Conservation (phyloP, 2,888 invertebrate genomes). For the Spilosoma lubricipeda region DNA sequence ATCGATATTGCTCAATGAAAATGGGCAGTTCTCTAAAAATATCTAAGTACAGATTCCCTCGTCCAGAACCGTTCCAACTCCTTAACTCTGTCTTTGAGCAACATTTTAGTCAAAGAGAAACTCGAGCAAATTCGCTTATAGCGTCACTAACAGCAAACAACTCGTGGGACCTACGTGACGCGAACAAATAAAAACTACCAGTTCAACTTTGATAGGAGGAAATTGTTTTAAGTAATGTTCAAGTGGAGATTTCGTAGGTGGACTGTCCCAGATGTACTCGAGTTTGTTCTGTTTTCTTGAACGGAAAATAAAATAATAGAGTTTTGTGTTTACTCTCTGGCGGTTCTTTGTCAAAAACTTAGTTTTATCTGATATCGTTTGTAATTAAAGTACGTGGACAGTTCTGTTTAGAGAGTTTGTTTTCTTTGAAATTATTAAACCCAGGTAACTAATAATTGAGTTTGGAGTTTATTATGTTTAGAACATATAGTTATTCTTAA, state of each 20-base stretch:
- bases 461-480: not conserved
- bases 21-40: not conserved
- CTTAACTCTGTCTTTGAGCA: constrained; percentile 17
- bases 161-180: constrained; percentile 74
- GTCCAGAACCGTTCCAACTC: constrained; percentile 5
- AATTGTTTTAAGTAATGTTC: constrained; percentile 76
- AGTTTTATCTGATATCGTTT: constrained; percentile 30
- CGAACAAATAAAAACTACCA: constrained; percentile 76
- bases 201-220: constrained; percentile 75
- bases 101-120: constrained; percentile 61
- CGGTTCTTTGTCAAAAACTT: constrained; percentile 44
- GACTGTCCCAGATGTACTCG: constrained; percentile 57
- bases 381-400: not conserved
- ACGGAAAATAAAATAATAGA: constrained; percentile 53
- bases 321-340: constrained; percentile 44
- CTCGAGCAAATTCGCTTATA: constrained; percentile 75
- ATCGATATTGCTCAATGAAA: not conserved
- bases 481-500: not conserved
- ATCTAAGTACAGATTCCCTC: not conserved
- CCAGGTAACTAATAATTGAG: not conserved
- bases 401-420: not conserved
- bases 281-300: constrained; percentile 53
- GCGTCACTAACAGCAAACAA: constrained; percentile 74
- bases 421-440: not conserved
- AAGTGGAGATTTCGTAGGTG: constrained; percentile 71